These are phyloP conservation scores for Alligator sinensis DNA, from an alignment of 2,113 vertebrate genomes.

Conservation along the genomic window DNA sequence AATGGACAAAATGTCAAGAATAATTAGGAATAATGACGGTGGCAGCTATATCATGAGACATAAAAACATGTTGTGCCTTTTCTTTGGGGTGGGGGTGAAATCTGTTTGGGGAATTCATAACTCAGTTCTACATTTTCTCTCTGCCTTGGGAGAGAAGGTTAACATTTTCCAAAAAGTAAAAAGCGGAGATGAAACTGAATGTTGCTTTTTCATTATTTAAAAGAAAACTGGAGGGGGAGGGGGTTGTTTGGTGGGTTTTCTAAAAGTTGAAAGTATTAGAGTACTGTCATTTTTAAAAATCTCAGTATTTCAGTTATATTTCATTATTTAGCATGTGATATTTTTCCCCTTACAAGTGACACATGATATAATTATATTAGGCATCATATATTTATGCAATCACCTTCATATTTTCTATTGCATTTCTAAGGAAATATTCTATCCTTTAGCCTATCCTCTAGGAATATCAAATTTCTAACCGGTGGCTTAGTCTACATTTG, in stretches of 20 bases:
- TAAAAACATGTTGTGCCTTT: not conserved
- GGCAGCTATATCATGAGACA: slow-evolving; percentile 24
- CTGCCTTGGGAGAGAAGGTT: not conserved
- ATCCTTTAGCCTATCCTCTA: too few relatives aligned
- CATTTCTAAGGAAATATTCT: slow-evolving; percentile 37
- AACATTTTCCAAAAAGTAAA: slow-evolving; percentile 33
- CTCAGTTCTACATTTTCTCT: not conserved
- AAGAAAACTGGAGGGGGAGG: not conserved
- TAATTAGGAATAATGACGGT: slow-evolving; percentile 39
- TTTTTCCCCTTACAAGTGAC: slow-evolving; percentile 24
- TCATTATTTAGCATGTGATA: slow-evolving; percentile 21
- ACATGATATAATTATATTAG: slow-evolving; percentile 28
- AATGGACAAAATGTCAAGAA: slow-evolving; percentile 58
- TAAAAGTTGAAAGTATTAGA: not conserved
- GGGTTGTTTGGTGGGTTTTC: not conserved
- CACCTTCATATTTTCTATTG: slow-evolving; percentile 29
- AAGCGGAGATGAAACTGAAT: not conserved
- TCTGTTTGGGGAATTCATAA: not conserved
- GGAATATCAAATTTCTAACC: too few relatives aligned
- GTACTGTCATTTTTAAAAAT: not conserved
- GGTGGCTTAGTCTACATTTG: too few relatives aligned
- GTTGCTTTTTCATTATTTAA: not conserved
- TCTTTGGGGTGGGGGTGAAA: slow-evolving; percentile 2
- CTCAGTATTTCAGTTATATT: not conserved
- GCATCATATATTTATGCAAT: slow-evolving; percentile 14